Conservation (phyloP, 2,113 vertebrate species). For the Puffinus mauretanicus region DNA sequence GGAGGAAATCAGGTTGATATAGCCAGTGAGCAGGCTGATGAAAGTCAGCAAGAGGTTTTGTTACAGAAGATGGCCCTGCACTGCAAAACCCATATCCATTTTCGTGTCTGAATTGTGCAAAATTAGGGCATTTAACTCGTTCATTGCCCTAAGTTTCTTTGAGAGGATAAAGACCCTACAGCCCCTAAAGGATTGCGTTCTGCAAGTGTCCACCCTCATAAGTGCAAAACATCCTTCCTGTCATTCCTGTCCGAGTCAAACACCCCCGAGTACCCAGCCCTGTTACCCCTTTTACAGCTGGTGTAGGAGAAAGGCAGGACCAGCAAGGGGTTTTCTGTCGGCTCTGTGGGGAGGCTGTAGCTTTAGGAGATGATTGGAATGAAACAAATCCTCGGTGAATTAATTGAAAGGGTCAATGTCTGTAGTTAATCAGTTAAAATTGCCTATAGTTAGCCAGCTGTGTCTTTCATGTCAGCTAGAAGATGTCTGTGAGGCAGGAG, state of each 20-base stretch:
- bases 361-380: background rate
- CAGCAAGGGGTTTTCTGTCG: background rate
- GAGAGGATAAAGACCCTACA: background rate
- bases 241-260: background rate
- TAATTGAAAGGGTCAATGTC: slow-evolving; percentile 25
- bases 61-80: background rate
- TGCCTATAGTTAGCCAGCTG: slow-evolving; percentile 6
- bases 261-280: background rate
- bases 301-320: background rate
- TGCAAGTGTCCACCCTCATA: background rate
- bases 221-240: background rate
- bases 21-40: background rate
- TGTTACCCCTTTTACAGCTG: background rate
- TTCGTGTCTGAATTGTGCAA: background rate
- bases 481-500: background rate
- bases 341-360: background rate
- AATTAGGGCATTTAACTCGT: background rate
- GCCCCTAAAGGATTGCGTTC: background rate
- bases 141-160: background rate
- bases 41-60: background rate
- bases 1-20: background rate
- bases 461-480: background rate
- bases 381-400: background rate
- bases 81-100: background rate
- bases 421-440: slow-evolving; percentile 41